Base-by-base conservation (phyloP, 2,888 invertebrate species). In the Trachelus stipa region DNA sequence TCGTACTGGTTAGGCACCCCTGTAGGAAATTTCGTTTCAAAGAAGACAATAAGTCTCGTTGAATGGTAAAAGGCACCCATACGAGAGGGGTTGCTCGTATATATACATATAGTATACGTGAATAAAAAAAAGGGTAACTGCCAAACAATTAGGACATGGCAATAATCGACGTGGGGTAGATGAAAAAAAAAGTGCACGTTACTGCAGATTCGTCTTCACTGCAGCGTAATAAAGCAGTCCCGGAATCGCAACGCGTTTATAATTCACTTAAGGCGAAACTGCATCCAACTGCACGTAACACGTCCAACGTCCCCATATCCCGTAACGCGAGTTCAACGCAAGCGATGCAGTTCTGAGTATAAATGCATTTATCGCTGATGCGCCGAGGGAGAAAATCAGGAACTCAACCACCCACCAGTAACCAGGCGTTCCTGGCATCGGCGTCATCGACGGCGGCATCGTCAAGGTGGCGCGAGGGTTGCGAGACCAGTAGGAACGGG, bases 151-250 rank as follows among this genome's bases (percentile, higher is more conserved):
- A 71, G 33, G 31, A 34, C 15, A 23, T 9, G 34, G 12, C 71
- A 33, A 71, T 34, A 71, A 15, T 71, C 31, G 71, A 9, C 56
- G 2, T 56, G 9, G 56, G 56, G 23, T 56, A 56, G 23, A 56
- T 56, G 9, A 1, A 68, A 75, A 76, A 82, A 84, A 84, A 88
- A 87, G 83, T 86, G 87, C 86, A 83, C 80, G 81, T 81, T 83
- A 82, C 85, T 85, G 88, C 85, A 84, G 85, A 87, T 87, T 87
- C 83, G 84, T 87, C 88, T 88, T 85, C 88, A 89, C 87, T 89
- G 90, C 90, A 88, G 89, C 87, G 90, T 87, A 90, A 90, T 90
- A 89, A 89, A 85, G 83, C 82, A 81, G 84, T 89, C 90, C 83
- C 81, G 82, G 77, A 82, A 84, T 86, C 86, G 86, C 85, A 86